Conservation (phyloP, 2,797 vertebrate species). For the Iguana delicatissima region DNA sequence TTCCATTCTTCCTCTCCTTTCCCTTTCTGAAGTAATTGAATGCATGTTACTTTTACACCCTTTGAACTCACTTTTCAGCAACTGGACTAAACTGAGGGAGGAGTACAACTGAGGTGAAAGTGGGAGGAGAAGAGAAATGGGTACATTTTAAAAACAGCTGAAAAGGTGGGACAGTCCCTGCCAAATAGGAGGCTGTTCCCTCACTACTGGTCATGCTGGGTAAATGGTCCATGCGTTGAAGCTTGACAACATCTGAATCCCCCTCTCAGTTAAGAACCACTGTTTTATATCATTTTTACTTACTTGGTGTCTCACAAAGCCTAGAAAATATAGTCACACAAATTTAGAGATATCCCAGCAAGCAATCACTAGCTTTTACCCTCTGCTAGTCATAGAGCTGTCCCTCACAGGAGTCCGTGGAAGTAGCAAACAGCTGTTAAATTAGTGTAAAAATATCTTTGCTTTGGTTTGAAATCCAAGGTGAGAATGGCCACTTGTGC, state of each 20-base stretch:
- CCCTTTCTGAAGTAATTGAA: too few species aligned
- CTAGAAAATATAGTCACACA: not conserved
- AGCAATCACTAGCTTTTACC: not conserved
- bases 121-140: too few species aligned
- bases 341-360: not conserved
- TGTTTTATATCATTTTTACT: not conserved
- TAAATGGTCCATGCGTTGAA: not conserved
- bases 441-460: not conserved
- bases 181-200: not conserved
- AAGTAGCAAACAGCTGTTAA: not conserved
- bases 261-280: not conserved
- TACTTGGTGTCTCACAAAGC: not conserved
- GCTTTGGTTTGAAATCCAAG: not conserved
- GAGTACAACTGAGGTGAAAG: too few species aligned
- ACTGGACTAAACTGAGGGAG: too few species aligned
- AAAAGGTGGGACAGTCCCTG: too few species aligned
- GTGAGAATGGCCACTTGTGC: not conserved
- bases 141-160: too few species aligned
- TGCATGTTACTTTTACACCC: too few species aligned
- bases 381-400: not conserved
- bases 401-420: not conserved
- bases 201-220: not conserved
- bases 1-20: too few species aligned
- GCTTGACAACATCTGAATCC: not conserved
- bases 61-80: too few species aligned